Evolutionary conservation across 2,797 vertebrate species (phyloP).

Genomic region (Parauchenoglanis punctatus): DNA sequence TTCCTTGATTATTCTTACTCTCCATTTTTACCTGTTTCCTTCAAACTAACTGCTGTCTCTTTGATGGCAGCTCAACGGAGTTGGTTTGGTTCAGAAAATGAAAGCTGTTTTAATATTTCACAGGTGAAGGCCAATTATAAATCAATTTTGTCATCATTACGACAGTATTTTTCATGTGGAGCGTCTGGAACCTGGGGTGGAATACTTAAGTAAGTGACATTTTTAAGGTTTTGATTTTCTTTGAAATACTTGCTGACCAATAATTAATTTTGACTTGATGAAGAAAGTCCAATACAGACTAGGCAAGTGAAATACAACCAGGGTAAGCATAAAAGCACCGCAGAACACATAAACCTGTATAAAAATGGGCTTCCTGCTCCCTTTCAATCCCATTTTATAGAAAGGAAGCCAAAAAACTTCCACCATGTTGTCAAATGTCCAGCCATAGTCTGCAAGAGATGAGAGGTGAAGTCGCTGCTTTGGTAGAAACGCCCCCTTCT

Average conservation of each 20-base stretch:
- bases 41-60: not conserved
- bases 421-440: too few species aligned
- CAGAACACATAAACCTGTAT: not conserved
- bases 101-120: not conserved
- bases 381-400: too few species aligned
- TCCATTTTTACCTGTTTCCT: not conserved
- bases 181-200: not conserved
- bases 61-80: not conserved
- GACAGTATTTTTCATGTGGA: not conserved
- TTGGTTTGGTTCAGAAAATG: not conserved
- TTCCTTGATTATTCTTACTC: not conserved
- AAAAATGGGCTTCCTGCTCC: too few species aligned
- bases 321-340: not conserved
- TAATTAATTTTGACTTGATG: not conserved
- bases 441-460: too few species aligned
- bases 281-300: not conserved
- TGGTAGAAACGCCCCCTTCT: too few species aligned
- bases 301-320: not conserved
- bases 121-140: not conserved
- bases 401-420: too few species aligned
- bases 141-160: not conserved
- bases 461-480: too few species aligned
- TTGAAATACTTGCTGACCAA: not conserved
- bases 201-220: too few species aligned
- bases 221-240: not conserved